Evolutionary conservation across 2,797 vertebrate genomes (phyloP).

Genomic region (Amblyopsis hoosieri): DNA sequence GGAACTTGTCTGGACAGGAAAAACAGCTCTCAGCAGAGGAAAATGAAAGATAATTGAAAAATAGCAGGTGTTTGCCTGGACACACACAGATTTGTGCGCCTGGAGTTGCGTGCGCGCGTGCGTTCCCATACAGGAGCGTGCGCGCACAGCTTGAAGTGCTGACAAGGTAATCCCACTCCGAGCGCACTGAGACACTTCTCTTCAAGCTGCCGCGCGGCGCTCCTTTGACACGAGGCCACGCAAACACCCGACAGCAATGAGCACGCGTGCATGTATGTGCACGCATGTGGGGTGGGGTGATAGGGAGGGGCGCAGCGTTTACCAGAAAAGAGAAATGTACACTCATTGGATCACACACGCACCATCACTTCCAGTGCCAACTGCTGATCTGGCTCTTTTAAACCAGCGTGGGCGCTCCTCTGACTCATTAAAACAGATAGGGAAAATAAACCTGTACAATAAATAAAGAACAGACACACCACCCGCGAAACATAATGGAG

Average conservation of each 20-base stretch:
- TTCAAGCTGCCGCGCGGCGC: constrained; percentile 43
- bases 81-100: constrained; percentile 36
- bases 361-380: constrained; percentile 31
- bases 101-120: constrained; percentile 26
- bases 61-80: constrained; percentile 49
- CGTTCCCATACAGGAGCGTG: neutral
- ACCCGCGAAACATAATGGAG: constrained; percentile 69
- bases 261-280: neutral
- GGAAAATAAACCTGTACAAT: constrained; percentile 47
- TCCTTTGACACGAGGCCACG: constrained; percentile 54
- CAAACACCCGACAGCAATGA: constrained; percentile 9
- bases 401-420: constrained; percentile 35
- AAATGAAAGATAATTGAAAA: constrained; percentile 72
- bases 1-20: constrained; percentile 52
- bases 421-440: constrained; percentile 62
- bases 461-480: constrained; percentile 56
- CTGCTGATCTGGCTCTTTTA: constrained; percentile 62
- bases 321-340: no score
- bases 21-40: constrained; percentile 54
- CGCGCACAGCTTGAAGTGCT: constrained; percentile 63
- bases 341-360: constrained; percentile 41
- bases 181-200: constrained; percentile 55
- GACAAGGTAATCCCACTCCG: constrained; percentile 65
- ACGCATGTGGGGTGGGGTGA: constrained; percentile 31
- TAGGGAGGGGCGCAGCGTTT: constrained; percentile 8